Base-by-base conservation (phyloP, 2,113 vertebrate species). In the Cavia porcellus region DNA sequence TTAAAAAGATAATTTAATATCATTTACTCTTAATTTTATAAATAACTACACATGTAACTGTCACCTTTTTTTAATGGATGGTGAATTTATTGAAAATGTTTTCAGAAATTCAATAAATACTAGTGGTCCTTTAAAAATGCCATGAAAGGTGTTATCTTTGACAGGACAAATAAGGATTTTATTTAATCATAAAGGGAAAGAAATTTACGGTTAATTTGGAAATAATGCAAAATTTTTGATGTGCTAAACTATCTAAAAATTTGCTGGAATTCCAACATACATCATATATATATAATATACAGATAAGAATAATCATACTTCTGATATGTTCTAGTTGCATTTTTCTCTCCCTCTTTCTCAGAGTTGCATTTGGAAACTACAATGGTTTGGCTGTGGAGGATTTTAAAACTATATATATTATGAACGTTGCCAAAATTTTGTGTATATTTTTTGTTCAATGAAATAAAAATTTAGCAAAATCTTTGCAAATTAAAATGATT, bases 341-440 rank as follows among this genome's bases (percentile, higher is more conserved):
- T 94, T 90, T 79, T 95, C 84, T 87, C 52, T 62, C 35, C 97
- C 88, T 70, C 66, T 70, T 30, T 97, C 89, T 98, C 98, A 99
- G 99, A 96, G 98, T 99, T 98, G 99, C 99, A 89, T 99, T 99
- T 98, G 99, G 99, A 95, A 99, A 99, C 98, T 99, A 99, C 98
- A 99, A 98, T 94, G 99, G 99, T 88, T 98, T 99, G 93, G 99
- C 99, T 0, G 99, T 99, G 88, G 99, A 99, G 98, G 99, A 99
- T 98, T 99, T 99, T 97, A 99, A 38, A 38, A 38, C 38, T 38
- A 38, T 38, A 38, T 38, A 38, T 38, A 38, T 38, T 38, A 38
- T 38, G 38, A 38, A 91, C 22, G 70, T 28, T 81, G 52, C 45
- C 80, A 95, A 97, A 91, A n/a, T 91, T 97, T 66, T 92, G 22